These are phyloP conservation scores for Myanophis thanlyinensis DNA, from an alignment of 2,113 vertebrate genomes.

Conservation along the genomic window DNA sequence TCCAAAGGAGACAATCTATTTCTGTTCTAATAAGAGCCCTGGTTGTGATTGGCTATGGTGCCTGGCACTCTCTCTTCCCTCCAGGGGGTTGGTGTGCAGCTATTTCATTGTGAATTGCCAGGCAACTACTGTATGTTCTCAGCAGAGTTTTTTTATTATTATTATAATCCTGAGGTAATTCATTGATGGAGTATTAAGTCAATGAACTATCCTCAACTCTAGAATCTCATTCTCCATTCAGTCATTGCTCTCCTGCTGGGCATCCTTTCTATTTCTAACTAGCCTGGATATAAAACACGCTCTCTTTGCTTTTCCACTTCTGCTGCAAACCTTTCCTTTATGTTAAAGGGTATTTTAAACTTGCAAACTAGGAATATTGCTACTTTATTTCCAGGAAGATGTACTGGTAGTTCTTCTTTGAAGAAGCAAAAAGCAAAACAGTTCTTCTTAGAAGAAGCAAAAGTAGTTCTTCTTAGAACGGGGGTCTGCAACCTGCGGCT, in stretches of 20 bases:
- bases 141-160: neutral
- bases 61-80: neutral
- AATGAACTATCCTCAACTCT: neutral
- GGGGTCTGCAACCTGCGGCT: no score
- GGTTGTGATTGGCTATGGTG: neutral
- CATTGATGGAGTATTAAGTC: neutral
- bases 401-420: neutral
- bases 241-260: neutral
- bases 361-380: neutral
- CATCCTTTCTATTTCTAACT: neutral
- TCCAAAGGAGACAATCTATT: neutral
- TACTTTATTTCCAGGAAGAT: neutral
- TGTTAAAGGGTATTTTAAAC: neutral
- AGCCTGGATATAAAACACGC: neutral
- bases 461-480: no score
- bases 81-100: neutral
- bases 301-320: neutral
- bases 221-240: neutral
- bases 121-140: neutral
- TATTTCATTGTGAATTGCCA: neutral
- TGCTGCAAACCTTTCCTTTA: neutral
- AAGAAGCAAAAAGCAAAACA: no score
- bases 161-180: neutral
- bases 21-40: neutral
- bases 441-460: no score